Evolutionary conservation across 2,797 vertebrate genomes (phyloP).

Genomic region (Trachurus trachurus): DNA sequence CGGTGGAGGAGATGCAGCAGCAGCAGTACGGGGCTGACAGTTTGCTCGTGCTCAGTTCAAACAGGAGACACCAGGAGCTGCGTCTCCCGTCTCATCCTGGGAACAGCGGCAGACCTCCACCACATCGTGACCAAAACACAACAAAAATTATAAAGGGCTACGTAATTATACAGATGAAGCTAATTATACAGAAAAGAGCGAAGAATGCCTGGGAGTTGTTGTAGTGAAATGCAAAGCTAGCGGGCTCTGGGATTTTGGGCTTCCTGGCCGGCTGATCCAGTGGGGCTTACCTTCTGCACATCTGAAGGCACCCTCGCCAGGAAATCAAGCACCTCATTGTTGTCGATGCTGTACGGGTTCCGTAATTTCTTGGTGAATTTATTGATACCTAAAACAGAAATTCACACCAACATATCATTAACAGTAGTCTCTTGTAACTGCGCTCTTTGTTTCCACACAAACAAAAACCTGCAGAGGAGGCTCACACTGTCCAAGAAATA

Average conservation of each 20-base stretch:
- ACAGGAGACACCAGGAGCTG: constrained; percentile 56
- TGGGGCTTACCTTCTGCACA: constrained; percentile 93
- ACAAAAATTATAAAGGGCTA: constrained; percentile 77
- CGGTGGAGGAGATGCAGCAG: background rate
- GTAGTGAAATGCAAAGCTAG: constrained; percentile 65
- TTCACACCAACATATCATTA: constrained; percentile 81
- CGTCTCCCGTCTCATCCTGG: constrained; percentile 63
- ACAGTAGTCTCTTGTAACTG: constrained; percentile 67
- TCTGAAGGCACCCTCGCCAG: constrained; percentile 98
- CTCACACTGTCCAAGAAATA: constrained; percentile 56
- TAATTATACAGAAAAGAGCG: constrained; percentile 81
- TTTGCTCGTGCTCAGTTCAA: constrained; percentile 42
- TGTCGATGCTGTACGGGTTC: constrained; percentile 96
- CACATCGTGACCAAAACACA: constrained; percentile 78
- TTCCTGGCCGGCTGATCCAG: constrained; percentile 79
- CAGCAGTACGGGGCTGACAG: background rate
- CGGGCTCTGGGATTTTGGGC: constrained; percentile 75
- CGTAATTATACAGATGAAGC: constrained; percentile 80
- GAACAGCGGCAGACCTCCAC: constrained; percentile 78
- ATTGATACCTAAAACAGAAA: constrained; percentile 92
- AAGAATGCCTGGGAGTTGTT: constrained; percentile 79
- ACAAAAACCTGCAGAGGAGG: constrained; percentile 64
- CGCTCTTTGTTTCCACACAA: constrained; percentile 79
- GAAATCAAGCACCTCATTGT: constrained; percentile 97
- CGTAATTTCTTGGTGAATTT: constrained; percentile 99